Evolutionary conservation across 2,113 vertebrate species (phyloP).

Genomic region (Eudyptes chrysolophus): DNA sequence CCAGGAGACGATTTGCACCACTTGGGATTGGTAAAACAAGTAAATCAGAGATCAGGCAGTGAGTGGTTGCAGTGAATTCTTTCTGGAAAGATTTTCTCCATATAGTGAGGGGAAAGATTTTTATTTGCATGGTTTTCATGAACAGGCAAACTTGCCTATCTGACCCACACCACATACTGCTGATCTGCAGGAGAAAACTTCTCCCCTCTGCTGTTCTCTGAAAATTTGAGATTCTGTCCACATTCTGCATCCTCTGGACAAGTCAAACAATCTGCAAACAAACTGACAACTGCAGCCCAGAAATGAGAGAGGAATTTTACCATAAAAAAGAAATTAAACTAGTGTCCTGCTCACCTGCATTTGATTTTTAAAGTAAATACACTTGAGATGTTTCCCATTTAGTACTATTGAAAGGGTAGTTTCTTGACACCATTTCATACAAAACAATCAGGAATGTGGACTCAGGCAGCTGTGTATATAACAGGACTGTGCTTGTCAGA

Average conservation of each 20-base stretch:
- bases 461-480: not conserved
- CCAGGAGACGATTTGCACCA: not conserved
- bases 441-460: slow-evolving; percentile 2
- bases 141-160: not conserved
- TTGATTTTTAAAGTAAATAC: slow-evolving; percentile 19
- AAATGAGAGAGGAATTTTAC: not conserved
- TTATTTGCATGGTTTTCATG: not conserved
- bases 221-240: not conserved
- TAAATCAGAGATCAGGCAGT: not conserved
- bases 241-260: not conserved
- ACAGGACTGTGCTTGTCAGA: slow-evolving; percentile 33
- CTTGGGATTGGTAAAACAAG: not conserved
- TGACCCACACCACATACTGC: not conserved
- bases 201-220: not conserved
- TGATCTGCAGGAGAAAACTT: not conserved
- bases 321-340: not conserved
- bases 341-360: not conserved
- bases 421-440: not conserved
- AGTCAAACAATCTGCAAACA: not conserved
- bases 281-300: not conserved
- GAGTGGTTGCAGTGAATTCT: not conserved
- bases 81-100: not conserved
- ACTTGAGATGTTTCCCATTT: not conserved
- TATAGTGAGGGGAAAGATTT: not conserved
- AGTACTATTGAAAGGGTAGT: not conserved